Evolutionary conservation across 2,888 invertebrate species (phyloP), one percentile per base, ranked within the genome.

Genomic region (Parthenolecanium corni): DNA sequence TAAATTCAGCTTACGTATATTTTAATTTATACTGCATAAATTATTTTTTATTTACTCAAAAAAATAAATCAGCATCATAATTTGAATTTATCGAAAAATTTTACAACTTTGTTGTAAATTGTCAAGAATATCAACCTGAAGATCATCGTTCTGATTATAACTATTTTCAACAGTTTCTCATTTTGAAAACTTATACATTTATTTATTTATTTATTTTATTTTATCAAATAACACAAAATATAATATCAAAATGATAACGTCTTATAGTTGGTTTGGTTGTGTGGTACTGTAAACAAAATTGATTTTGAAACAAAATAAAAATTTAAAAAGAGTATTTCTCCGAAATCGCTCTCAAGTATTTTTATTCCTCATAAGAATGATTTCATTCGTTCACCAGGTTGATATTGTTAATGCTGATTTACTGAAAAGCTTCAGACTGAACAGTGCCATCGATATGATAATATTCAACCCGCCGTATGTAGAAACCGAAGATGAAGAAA

Each of bases 391-490:
- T 25, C 57, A 65, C 9, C 57, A 70, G 68, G 66, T 89, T 21
- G 84, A 89, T 66, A 72, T 79, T 14, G 69, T 85, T 6, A 79
- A 78, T 65, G 84, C 83, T 78, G 82, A 86, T 73, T 76, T 90
- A 53, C 74, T 78, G 3, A 73, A 73, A 68, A 76, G 80, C 66
- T 76, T 92, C 62, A 72, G 74, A 25, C 71, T 75, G 63, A 74
- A 65, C 20, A 62, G 77, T 52, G 70, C 77, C 20, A 83, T 95
- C 69, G 97, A 98, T 79, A 70, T 98, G 21, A 77, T 99, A 62
- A 72, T 99, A 58, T 98, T 96, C 71, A 98, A 98, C 79, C 97
- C 98, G 1, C 98, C 98, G 0, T 99, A 99, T 77, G 97, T 98
- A 44, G 87, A 90, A 1, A 95, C 95, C 1, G 81, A 83, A 9